Conservation (phyloP, 2,113 vertebrate species). For the Baryphthengus martii region DNA sequence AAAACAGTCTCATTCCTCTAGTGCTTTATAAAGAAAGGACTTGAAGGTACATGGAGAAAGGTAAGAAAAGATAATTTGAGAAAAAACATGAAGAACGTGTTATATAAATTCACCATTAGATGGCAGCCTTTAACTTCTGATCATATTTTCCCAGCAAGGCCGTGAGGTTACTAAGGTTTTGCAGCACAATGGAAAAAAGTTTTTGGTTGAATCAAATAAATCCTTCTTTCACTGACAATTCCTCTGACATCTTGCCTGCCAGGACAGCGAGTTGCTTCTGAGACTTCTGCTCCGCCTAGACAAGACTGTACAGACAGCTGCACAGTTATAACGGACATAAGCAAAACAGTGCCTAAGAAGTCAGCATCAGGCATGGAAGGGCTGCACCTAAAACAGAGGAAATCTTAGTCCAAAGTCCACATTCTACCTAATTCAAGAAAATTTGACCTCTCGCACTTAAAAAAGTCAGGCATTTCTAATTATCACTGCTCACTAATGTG, state of each 20-base stretch:
- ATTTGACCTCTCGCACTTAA: background rate
- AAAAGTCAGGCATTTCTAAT: background rate
- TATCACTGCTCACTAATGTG: background rate
- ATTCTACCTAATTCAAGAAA: background rate
- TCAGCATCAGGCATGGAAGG: rapidly evolving
- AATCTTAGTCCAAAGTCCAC: background rate
- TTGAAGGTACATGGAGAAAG: background rate
- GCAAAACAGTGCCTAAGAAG: rapidly evolving
- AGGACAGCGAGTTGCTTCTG: background rate
- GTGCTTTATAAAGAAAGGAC: background rate
- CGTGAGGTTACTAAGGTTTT: background rate
- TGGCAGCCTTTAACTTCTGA: conserved; percentile 53
- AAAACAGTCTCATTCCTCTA: background rate
- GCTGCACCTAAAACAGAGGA: background rate
- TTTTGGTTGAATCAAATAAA: background rate
- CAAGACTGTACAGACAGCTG: too few relatives aligned
- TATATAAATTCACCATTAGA: conserved; percentile 10
- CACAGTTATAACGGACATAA: background rate
- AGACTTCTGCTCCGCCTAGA: background rate
- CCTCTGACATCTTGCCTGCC: background rate
- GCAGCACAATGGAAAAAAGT: background rate
- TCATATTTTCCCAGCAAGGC: background rate
- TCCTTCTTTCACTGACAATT: background rate
- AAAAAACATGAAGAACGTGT: background rate
- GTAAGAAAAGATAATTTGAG: background rate